Conservation (phyloP, 1,140 invertebrate genomes). For the Paraescarpia echinospica region DNA sequence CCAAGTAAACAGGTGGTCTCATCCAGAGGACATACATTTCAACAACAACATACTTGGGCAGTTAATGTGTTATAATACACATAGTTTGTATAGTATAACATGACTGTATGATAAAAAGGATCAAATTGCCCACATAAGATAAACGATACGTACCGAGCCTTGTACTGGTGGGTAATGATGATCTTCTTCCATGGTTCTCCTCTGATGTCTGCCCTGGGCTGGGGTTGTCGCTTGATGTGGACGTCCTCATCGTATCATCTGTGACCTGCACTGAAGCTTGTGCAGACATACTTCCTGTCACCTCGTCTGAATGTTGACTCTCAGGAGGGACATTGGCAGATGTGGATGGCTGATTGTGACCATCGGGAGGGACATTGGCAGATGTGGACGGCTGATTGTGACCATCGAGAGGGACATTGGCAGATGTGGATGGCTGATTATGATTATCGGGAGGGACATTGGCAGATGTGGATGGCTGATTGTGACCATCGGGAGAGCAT, state of each 20-base stretch:
- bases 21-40: no score
- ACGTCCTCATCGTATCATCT: not conserved
- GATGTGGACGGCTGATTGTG: no score
- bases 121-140: no score
- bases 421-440: not conserved
- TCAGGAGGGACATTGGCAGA: no score
- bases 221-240: not conserved
- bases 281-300: not conserved
- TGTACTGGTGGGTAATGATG: not conserved
- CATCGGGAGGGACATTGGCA: no score
- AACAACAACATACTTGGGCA: no score
- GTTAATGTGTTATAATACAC: no score
- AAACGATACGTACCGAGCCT: not conserved
- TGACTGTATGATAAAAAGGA: no score
- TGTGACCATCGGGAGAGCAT: no score
- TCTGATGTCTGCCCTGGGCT: not conserved
- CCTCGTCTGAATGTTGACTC: not conserved
- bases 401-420: not conserved
- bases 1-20: no score
- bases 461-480: not conserved
- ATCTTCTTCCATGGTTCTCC: not conserved
- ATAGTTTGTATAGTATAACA: no score
- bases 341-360: no score
- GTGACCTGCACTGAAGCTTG: not conserved
- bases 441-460: not conserved